These are phyloP conservation scores for Aphelinus atriplicis DNA, from an alignment of 1,140 invertebrate species.

Conservation along the genomic window DNA sequence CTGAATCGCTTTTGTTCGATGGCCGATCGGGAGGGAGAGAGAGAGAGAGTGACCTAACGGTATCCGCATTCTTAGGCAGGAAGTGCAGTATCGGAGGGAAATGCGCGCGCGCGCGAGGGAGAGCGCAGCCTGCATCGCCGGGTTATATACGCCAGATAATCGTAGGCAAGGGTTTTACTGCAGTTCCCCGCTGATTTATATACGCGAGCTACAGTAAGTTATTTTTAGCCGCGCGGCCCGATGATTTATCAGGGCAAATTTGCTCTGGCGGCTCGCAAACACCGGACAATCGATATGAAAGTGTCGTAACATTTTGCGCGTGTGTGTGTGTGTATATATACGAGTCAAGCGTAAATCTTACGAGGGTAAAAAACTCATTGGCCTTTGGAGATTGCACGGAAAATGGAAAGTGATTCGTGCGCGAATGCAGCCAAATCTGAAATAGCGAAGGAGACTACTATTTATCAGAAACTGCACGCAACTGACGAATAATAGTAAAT, in stretches of 20 bases:
- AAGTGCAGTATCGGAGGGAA: conserved; percentile 20
- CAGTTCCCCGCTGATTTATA: conserved; percentile 12
- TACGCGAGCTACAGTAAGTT: neutral
- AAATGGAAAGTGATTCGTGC: no score
- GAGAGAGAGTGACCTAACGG: conserved; percentile 13
- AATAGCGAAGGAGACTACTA: no score
- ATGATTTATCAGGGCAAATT: conserved; percentile 30
- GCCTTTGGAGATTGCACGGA: no score
- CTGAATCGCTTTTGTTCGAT: conserved; percentile 7
- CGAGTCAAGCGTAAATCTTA: no score
- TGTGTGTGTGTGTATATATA: no score
- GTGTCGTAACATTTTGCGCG: no score
- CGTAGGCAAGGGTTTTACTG: conserved; percentile 19
- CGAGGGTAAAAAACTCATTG: no score
- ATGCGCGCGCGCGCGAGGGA: neutral
- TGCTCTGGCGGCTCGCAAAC: neutral
- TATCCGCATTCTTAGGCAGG: conserved; percentile 23
- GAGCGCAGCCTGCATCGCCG: no score
- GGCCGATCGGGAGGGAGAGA: neutral
- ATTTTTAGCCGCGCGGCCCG: conserved; percentile 5
- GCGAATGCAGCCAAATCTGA: no score
- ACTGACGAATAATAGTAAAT: no score
- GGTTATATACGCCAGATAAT: neutral
- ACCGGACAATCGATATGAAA: conserved; percentile 22
- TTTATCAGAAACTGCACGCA: no score